Percentiles rank a stretch among this genome's conserved stretches.
phyloP scores from a whole-genome alignment of 2,113 vertebrate species.

The Nannospalax galili region DNA sequence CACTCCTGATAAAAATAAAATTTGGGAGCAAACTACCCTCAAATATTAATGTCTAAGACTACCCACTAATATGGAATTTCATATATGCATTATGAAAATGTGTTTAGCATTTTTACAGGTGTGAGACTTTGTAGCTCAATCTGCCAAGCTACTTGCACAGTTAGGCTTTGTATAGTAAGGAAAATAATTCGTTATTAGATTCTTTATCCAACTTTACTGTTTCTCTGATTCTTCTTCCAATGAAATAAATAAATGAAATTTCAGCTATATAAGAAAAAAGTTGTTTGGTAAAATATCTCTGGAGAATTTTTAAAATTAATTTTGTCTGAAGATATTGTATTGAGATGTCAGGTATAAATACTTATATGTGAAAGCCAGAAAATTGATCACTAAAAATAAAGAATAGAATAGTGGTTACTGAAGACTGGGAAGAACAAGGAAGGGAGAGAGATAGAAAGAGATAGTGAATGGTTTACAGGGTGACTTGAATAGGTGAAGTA shows the following conservation, averaged over 20 bases:
- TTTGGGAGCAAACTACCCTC: not conserved
- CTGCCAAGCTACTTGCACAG: not conserved
- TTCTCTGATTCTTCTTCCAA: conserved; percentile 8
- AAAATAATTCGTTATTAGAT: not conserved
- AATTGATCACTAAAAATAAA: no score
- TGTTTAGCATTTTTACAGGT: not conserved
- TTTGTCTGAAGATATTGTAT: not conserved
- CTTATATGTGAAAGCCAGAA: not conserved
- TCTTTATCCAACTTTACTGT: not conserved
- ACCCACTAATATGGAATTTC: not conserved
- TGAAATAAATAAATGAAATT: not conserved
- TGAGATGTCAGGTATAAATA: not conserved
- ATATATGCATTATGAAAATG: not conserved
- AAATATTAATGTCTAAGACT: not conserved
- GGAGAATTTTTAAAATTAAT: not conserved
- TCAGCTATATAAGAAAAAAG: not conserved
- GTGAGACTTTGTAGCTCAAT: not conserved
- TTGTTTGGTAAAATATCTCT: not conserved
- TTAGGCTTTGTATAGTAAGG: not conserved
- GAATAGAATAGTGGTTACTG: not conserved
- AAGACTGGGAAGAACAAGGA: not conserved
- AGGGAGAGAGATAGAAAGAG: not conserved
- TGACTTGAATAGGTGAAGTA: not conserved
- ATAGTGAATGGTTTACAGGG: no score
- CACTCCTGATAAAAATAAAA: not conserved